Base-by-base conservation (phyloP, 2,888 invertebrate species). In the Agrochola lota region DNA sequence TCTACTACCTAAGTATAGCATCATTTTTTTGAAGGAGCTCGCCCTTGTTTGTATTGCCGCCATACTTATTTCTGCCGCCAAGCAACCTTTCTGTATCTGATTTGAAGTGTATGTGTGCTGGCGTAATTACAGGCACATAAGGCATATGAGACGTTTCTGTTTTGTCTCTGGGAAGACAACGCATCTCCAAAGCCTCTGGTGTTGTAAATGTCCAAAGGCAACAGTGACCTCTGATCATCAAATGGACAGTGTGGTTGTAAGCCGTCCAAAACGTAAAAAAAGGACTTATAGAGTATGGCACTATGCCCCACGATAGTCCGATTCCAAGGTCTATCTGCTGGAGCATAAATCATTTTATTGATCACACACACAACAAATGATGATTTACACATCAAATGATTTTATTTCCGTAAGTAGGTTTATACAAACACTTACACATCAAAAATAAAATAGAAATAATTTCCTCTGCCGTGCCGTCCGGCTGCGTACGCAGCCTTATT, bases 11-110 rank as follows among this genome's bases (percentile, higher is more conserved):
- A 52, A 20, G 20, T 52, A 52, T 30, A 0, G 55, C 9, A 55
- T 23, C 3, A 55, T 55, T 23, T 23, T 9, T 9, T 55, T 55
- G 23, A 55, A 23, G 7, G 52, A 20, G 9, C 20, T 55, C 55
- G 9, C 9, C 23, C 23, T 8, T 3, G 23, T 0, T 7, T 8
- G 0, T 23, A 20, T 55, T 23, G 23, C 2, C 3, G 0, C 3
- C 20, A 52, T 55, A 23, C 23, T 26, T 59, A 17, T 66, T 66
- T 26, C 2, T 66, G 26, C 11, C 17, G 40, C 17, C 17, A 40
- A n/a, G 15, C n/a, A 64, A 9, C n/a, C 2, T 43, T n/a, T 43
- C 64, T 66, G 64, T 9, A 40, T n/a, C 23, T 23, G 30, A 35
- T 35, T 35, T 62, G 6, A 62, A 20, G 30, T 30, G 20, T 30